phyloP scores from a whole-genome alignment of 2,797 vertebrate species.

The Enteromius thamalakanensis region DNA sequence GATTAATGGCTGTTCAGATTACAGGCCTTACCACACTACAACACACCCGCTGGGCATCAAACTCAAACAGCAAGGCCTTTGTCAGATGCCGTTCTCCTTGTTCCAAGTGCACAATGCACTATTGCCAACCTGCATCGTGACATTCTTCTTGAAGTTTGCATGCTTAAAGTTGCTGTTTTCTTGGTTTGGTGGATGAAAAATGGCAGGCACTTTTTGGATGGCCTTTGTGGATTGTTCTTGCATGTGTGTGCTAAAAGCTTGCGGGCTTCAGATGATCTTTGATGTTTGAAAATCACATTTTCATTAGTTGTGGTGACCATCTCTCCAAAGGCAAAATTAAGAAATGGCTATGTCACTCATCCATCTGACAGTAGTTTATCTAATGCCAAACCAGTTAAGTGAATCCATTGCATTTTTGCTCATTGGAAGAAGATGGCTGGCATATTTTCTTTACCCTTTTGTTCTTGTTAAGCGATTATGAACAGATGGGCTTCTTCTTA shows the following conservation, averaged over 20 bases:
- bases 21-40: conserved; percentile 58
- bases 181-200: conserved; percentile 54
- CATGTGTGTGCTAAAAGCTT: conserved; percentile 63
- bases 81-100: conserved; percentile 34
- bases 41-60: conserved; percentile 57
- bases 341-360: conserved; percentile 68
- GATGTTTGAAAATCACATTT: conserved; percentile 55
- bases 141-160: conserved; percentile 36
- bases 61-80: conserved; percentile 55
- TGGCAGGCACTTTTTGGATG: conserved; percentile 58
- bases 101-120: conserved; percentile 33
- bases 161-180: conserved; percentile 15
- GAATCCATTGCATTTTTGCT: conserved; percentile 71
- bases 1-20: conserved; percentile 78
- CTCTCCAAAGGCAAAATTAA: conserved; percentile 67
- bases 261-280: conserved; percentile 66
- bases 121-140: conserved; percentile 42
- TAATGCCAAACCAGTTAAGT: conserved; percentile 72
- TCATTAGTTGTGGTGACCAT: conserved; percentile 65
- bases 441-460: conserved; percentile 71
- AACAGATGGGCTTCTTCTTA: conserved; percentile 77
- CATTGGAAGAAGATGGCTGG: conserved; percentile 63
- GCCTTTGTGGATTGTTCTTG: conserved; percentile 25
- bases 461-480: conserved; percentile 74
- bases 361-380: conserved; percentile 69